Conservation (phyloP, 2,113 vertebrate genomes). For the Archilochus colubris region DNA sequence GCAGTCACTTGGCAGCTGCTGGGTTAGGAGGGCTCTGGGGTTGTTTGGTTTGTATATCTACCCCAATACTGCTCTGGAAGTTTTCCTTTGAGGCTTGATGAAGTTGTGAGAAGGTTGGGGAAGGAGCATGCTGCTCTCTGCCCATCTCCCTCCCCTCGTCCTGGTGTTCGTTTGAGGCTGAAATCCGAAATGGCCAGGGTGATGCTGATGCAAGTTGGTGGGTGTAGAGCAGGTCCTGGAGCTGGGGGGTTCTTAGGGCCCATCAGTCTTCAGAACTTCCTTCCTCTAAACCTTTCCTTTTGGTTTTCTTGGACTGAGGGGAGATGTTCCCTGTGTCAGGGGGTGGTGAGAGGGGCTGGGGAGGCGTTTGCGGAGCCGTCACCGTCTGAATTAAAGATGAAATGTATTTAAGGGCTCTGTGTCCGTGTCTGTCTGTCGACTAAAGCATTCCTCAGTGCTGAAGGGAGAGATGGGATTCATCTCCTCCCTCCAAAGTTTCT, state of each 20-base stretch:
- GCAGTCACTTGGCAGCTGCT: not conserved
- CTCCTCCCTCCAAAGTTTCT: not conserved
- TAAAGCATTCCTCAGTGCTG: fast-evolving
- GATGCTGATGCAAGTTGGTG: not conserved
- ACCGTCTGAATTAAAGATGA: slow-evolving; percentile 77
- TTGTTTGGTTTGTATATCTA: not conserved
- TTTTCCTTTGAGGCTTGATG: not conserved
- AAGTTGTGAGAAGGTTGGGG: not conserved
- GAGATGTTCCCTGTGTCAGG: slow-evolving; percentile 27
- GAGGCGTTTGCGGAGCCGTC: slow-evolving; percentile 68
- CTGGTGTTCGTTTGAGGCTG: not conserved
- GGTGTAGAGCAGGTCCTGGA: not conserved
- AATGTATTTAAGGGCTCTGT: slow-evolving; percentile 63
- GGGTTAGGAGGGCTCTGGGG: not conserved
- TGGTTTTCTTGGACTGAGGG: slow-evolving; percentile 58
- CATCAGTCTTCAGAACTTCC: slow-evolving; percentile 17
- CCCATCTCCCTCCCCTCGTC: not conserved
- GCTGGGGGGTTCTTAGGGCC: not conserved
- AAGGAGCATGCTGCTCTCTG: not conserved
- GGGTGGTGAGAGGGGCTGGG: slow-evolving; percentile 51
- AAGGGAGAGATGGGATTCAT: not conserved
- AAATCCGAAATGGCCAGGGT: not conserved
- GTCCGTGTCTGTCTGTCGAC: slow-evolving; percentile 40
- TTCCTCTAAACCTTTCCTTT: slow-evolving; percentile 47
- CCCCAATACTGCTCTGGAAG: not conserved